Evolutionary conservation across 2,113 vertebrate species (phyloP).

Genomic region (Petroica traversi): DNA sequence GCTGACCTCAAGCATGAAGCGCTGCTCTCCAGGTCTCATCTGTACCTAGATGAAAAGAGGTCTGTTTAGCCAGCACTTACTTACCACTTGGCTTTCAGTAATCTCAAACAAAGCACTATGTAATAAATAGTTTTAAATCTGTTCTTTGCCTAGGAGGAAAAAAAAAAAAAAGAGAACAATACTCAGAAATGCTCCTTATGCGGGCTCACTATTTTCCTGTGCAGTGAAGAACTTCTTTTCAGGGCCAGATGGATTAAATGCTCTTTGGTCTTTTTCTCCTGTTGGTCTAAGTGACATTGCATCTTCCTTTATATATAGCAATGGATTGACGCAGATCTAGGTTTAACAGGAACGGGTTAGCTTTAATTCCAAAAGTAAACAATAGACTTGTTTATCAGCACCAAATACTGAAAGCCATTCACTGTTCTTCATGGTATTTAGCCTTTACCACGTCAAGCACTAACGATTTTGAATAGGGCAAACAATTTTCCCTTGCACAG

Average conservation of each 20-base stretch:
- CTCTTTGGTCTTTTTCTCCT: not conserved
- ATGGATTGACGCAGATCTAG: not conserved
- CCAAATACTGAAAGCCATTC: not conserved
- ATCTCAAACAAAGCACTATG: not conserved
- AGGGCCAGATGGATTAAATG: not conserved
- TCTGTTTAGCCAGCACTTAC: not conserved
- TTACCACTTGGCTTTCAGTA: not conserved
- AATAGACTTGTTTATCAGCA: constrained; percentile 3
- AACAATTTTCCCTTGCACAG: not conserved
- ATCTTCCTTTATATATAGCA: not conserved
- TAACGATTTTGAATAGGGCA: not conserved
- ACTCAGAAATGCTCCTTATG: not conserved
- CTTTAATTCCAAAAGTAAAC: constrained; percentile 7
- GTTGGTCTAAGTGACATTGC: not conserved
- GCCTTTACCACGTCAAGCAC: not conserved
- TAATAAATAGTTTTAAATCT: not conserved
- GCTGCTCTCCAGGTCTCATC: not conserved
- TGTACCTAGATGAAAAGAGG: not conserved
- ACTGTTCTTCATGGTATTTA: constrained; percentile 3
- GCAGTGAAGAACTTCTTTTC: not conserved
- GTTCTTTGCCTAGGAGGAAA: not conserved
- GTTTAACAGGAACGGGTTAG: not conserved
- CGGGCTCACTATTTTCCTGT: not conserved
- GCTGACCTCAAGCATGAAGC: not conserved
- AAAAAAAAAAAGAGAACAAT: not conserved